phyloP scores from a whole-genome alignment of 2,888 invertebrate genomes.

The Protophormia terraenovae region DNA sequence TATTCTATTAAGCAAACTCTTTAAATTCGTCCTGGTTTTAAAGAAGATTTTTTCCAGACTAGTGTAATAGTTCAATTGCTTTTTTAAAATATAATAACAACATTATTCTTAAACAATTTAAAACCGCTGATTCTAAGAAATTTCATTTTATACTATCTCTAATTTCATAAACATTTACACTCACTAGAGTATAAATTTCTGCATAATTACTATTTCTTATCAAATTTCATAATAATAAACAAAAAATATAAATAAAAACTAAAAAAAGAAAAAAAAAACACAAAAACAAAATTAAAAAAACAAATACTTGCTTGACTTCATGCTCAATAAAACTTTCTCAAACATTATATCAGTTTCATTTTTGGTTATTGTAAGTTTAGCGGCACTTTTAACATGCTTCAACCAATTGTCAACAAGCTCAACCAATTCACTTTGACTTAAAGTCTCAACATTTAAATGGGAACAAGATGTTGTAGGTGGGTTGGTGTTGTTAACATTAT shows the following conservation, averaged over 20 bases:
- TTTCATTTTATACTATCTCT: no score
- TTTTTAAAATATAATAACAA: no score
- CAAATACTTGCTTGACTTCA: constrained; percentile 81
- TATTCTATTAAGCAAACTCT: no score
- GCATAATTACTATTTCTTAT: no score
- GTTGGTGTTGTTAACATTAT: background rate
- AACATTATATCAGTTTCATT: constrained; percentile 52
- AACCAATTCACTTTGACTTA: constrained; percentile 74
- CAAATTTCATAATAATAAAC: background rate
- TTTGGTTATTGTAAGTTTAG: constrained; percentile 50
- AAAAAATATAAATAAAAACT: constrained; percentile 41
- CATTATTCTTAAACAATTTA: no score
- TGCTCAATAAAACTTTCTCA: constrained; percentile 74
- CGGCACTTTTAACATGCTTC: constrained; percentile 75
- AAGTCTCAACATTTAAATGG: constrained; percentile 71
- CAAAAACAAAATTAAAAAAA: constrained; percentile 71
- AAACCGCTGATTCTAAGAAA: no score
- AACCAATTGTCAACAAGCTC: constrained; percentile 75
- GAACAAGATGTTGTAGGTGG: constrained; percentile 45
- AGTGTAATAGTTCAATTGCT: no score
- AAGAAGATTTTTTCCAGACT: no score
- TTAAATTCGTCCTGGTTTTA: no score
- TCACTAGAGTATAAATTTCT: no score
- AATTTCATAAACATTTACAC: no score
- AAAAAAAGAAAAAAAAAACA: constrained; percentile 66